Conservation (phyloP, 2,113 vertebrate genomes). For the Leucoraja erinaceus region DNA sequence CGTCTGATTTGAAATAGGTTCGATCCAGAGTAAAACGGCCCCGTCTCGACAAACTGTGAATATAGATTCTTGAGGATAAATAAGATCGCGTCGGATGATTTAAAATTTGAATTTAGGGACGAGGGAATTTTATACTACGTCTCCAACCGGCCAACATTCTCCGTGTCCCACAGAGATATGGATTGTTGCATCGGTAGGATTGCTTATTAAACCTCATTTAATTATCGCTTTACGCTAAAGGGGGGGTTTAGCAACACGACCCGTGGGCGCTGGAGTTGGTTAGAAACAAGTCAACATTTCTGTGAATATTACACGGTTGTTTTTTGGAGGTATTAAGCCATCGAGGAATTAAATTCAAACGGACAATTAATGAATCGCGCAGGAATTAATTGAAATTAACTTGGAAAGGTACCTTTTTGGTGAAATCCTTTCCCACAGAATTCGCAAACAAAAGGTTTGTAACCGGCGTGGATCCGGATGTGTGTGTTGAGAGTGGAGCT, state of each 20-base stretch:
- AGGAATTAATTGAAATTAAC: constrained; percentile 6
- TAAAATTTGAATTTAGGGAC: neutral
- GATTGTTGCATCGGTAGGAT: neutral
- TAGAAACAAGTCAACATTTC: neutral
- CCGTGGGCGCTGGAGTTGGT: too few species aligned
- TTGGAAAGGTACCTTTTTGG: constrained; percentile 81
- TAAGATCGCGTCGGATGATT: neutral
- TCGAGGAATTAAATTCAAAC: neutral
- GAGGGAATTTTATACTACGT: neutral
- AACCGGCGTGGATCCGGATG: constrained; percentile 92
- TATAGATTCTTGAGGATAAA: neutral
- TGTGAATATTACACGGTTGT: neutral
- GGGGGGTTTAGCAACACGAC: neutral
- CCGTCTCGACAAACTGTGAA: neutral
- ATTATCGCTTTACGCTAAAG: neutral
- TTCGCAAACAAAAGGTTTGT: constrained; percentile 96
- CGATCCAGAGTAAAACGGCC: constrained; percentile 42
- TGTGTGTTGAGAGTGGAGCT: constrained; percentile 97
- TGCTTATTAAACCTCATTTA: neutral
- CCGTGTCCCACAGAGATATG: neutral
- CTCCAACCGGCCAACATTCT: neutral
- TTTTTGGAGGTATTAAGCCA: neutral
- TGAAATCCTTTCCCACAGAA: constrained; percentile 98
- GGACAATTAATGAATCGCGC: neutral
- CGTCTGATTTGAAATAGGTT: constrained; percentile 54